Percentiles rank a stretch among this genome's conserved stretches.
Evolutionary conservation across 2,113 vertebrate genomes (phyloP).

Genomic region (Marmota flaviventris): DNA sequence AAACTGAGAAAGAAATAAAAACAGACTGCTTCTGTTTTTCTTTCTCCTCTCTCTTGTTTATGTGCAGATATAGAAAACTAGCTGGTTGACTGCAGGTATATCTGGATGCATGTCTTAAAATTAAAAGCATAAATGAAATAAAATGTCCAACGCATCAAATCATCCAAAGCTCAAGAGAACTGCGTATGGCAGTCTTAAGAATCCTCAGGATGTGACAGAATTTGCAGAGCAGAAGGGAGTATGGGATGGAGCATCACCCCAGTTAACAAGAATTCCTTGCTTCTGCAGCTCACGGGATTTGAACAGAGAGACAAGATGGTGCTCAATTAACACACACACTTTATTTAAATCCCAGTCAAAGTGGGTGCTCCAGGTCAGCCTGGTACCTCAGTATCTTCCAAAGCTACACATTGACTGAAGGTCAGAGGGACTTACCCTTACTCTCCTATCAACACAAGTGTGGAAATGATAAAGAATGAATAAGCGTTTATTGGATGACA

Average conservation of each 20-base stretch:
- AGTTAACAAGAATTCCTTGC: constrained; percentile 50
- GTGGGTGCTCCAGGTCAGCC: background rate
- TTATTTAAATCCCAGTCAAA: constrained; percentile 9
- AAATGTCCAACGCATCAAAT: constrained; percentile 64
- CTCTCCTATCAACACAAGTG: background rate
- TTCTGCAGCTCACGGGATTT: constrained; percentile 54
- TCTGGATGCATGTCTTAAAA: constrained; percentile 64
- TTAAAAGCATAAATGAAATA: constrained; percentile 73
- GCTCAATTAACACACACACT: background rate
- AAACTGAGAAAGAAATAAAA: background rate
- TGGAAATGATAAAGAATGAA: background rate
- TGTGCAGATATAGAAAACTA: constrained; percentile 57
- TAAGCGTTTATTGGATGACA: background rate
- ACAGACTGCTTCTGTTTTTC: background rate
- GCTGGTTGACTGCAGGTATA: constrained; percentile 29
- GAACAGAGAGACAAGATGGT: background rate
- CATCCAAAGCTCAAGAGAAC: constrained; percentile 67
- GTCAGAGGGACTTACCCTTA: background rate
- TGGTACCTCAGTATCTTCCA: background rate
- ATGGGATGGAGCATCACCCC: background rate
- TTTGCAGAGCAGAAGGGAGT: constrained; percentile 37
- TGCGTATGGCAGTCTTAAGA: constrained; percentile 8
- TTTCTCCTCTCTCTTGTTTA: constrained; percentile 8
- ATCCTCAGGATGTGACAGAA: background rate
- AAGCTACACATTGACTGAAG: background rate